phyloP scores from a whole-genome alignment of 2,797 vertebrate species.

The Dendrocincla tyrannina region DNA sequence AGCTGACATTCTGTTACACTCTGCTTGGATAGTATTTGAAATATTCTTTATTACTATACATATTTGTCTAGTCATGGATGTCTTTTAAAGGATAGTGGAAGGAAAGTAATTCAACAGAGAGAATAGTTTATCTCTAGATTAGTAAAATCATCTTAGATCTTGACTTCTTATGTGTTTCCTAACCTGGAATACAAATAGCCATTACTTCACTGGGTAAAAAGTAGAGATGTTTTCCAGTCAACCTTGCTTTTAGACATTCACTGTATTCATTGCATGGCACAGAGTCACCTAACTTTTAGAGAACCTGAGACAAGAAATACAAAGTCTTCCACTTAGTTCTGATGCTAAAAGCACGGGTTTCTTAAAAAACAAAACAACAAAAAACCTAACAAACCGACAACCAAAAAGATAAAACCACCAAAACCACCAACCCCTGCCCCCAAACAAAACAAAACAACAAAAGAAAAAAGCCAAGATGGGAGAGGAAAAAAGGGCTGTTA shows the following conservation, averaged over 20 bases:
- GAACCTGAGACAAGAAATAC: neutral
- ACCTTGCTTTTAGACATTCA: neutral
- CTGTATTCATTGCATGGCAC: neutral
- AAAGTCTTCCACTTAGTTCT: neutral
- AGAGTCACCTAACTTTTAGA: neutral
- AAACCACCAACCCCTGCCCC: neutral
- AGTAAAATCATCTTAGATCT: neutral
- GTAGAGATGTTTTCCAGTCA: neutral
- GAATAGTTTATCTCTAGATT: neutral
- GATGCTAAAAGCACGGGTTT: neutral
- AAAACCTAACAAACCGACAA: neutral
- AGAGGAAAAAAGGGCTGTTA: rapidly evolving
- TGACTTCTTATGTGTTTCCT: neutral
- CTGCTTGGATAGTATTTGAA: neutral
- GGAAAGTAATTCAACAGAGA: neutral
- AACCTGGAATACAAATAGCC: neutral
- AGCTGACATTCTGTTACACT: neutral
- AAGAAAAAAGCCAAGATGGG: rapidly evolving
- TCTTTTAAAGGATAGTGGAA: neutral
- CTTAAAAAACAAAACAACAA: neutral
- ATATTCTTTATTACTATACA: neutral
- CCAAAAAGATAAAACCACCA: neutral
- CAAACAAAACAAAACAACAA: neutral
- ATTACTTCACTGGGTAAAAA: neutral
- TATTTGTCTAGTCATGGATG: neutral